phyloP scores from a whole-genome alignment of 2,113 vertebrate genomes.

The Rhombomys opimus region DNA sequence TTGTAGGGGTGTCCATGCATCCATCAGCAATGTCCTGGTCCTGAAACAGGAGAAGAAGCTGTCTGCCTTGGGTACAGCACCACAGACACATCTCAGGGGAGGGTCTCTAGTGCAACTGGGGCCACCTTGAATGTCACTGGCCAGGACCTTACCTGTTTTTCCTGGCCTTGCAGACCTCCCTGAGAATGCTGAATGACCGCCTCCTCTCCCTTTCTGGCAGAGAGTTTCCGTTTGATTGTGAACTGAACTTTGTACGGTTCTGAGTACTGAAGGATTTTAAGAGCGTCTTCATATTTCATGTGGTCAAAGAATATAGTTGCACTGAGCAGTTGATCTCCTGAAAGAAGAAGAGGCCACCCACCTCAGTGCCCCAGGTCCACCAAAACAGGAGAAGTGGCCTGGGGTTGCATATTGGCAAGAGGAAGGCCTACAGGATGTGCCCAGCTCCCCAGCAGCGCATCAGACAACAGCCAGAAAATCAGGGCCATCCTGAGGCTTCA shows the following conservation, averaged over 20 bases:
- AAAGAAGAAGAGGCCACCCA: background rate
- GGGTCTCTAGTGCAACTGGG: rapidly evolving
- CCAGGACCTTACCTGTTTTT: constrained; percentile 42
- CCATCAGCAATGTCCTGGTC: background rate
- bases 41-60: background rate
- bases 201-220: constrained; percentile 79
- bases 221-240: constrained; percentile 91
- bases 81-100: rapidly evolving
- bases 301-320: constrained; percentile 97
- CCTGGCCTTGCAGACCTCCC: rapidly evolving
- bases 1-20: constrained; percentile 72
- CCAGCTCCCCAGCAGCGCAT: background rate
- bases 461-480: no score
- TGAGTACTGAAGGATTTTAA: constrained; percentile 96
- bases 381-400: no score
- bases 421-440: background rate
- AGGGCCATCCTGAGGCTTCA: background rate
- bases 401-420: background rate
- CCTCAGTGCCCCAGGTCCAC: background rate
- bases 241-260: constrained; percentile 96
- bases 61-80: rapidly evolving
- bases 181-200: rapidly evolving
- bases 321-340: constrained; percentile 97
- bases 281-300: constrained; percentile 95
- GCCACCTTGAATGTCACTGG: rapidly evolving